Base-by-base conservation (phyloP, 2,113 vertebrate species). In the Pyrgilauda ruficollis region DNA sequence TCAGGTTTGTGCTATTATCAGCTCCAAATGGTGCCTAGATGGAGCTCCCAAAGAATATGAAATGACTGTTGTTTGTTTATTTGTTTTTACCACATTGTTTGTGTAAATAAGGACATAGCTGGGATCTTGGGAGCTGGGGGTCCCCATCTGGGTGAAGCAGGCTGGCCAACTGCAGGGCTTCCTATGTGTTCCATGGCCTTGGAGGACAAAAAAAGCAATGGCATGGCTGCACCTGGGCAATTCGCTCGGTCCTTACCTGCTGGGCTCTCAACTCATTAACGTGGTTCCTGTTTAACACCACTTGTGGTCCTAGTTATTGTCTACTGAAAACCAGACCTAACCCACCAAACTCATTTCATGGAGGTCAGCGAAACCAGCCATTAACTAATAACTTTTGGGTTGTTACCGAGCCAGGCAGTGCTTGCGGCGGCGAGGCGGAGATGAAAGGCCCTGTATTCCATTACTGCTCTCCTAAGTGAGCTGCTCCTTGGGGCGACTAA, bases 391-490 rank as follows among this genome's bases (percentile, higher is more conserved):
- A 81, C 63, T 85, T 93, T n/a, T 35, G 68, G 63, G 39, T 31
- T 90, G 44, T 90, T 91, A 62, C 63, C 0, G 2, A 43, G 79
- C 58, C 83, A 86, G 88, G 77, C 68, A 1, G 13, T 2, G 5
- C 70, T 80, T 0, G 5, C 1, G 0, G 76, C 3, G 0, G 33
- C 2, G 13, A 74, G 68, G 77, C 0, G 0, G 41, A 87, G 78
- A 89, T 91, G 94, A 95, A 97, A 95, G 82, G 64, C 78, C 61
- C 77, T 20, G 59, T 95, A 87, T 94, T 89, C 88, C 85, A 72
- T 96, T 96, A 93, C 84, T 0, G 0, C 69, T 85, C 69, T 63
- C 78, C 78, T 52, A 63, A 93, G 89, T 2, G 5, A 87, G 83
- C 61, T 4, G 50, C 59, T 96, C 81, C 90, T 97, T 90, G 75